Evolutionary conservation across 2,888 invertebrate species (phyloP).

Genomic region (Cremastobaeus sp.): DNA sequence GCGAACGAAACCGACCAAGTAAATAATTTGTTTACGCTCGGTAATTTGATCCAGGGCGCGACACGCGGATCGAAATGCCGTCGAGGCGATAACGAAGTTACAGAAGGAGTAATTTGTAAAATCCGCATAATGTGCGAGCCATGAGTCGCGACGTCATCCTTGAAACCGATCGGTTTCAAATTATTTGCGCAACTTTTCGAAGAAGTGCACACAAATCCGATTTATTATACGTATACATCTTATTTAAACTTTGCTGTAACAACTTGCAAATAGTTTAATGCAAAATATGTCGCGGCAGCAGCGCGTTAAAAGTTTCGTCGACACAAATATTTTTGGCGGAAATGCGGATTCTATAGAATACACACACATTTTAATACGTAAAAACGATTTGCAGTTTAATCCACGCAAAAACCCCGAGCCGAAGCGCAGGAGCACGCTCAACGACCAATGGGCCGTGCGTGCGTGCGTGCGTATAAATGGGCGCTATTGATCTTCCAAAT

Average conservation of each 20-base stretch:
- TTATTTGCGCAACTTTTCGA: slow-evolving; percentile 32
- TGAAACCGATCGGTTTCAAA: slow-evolving; percentile 22
- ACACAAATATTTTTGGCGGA: slow-evolving; percentile 14
- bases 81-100: not conserved
- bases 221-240: slow-evolving; percentile 38
- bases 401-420: no score
- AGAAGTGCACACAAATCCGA: slow-evolving; percentile 27
- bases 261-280: slow-evolving; percentile 33
- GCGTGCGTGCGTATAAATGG: no score
- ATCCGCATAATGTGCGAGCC: slow-evolving; percentile 5
- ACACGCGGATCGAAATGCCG: no score
- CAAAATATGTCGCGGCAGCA: slow-evolving; percentile 16
- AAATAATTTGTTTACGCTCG: no score
- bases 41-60: no score
- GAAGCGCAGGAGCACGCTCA: no score
- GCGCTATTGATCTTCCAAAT: slow-evolving; percentile 13
- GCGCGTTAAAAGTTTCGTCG: slow-evolving; percentile 21
- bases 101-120: slow-evolving; percentile 6
- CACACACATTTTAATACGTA: not conserved
- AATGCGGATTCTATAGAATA: slow-evolving; percentile 6
- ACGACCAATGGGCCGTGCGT: no score
- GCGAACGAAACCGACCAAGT: no score
- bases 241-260: slow-evolving; percentile 37
- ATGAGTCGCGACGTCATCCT: slow-evolving; percentile 20
- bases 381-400: slow-evolving; percentile 5